These are phyloP conservation scores for Batillaria attramentaria DNA, from an alignment of 1,140 invertebrate species.

Conservation along the genomic window DNA sequence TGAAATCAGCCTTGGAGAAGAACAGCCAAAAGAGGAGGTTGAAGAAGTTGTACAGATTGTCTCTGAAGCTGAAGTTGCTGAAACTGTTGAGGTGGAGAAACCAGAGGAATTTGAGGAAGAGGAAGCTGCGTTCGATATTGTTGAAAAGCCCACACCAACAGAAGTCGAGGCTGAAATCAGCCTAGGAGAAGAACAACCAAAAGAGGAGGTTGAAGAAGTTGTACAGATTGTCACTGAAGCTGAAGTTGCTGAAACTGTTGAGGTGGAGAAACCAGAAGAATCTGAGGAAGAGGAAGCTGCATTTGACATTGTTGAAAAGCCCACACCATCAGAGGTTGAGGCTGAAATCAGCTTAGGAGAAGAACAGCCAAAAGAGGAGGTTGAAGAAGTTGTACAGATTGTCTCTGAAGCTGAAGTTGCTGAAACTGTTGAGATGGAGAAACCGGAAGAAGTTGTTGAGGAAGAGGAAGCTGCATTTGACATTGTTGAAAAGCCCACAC, in stretches of 20 bases:
- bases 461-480: constrained; percentile 43
- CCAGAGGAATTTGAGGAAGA: constrained; percentile 21
- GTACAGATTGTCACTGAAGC: constrained; percentile 37
- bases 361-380: not conserved
- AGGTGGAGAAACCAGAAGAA: constrained; percentile 34
- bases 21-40: constrained; percentile 11
- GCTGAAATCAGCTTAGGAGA: constrained; percentile 24
- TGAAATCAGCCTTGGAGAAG: constrained; percentile 22
- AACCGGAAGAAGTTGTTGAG: constrained; percentile 29
- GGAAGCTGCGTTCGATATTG: constrained; percentile 9
- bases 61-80: not conserved
- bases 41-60: not conserved
- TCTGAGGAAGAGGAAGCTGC: not conserved
- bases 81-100: constrained; percentile 7
- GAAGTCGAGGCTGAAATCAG: constrained; percentile 17
- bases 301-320: constrained; percentile 8
- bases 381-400: constrained; percentile 24
- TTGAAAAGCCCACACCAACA: constrained; percentile 20
- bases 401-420: constrained; percentile 41
- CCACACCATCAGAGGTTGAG: constrained; percentile 26
- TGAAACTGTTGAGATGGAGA: not conserved
- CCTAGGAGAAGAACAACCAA: constrained; percentile 22
- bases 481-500: constrained; percentile 11
- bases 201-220: constrained; percentile 34
- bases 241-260: constrained; percentile 14